Conservation (phyloP, 2,888 invertebrate genomes). For the Hirudinaria manillensis region DNA sequence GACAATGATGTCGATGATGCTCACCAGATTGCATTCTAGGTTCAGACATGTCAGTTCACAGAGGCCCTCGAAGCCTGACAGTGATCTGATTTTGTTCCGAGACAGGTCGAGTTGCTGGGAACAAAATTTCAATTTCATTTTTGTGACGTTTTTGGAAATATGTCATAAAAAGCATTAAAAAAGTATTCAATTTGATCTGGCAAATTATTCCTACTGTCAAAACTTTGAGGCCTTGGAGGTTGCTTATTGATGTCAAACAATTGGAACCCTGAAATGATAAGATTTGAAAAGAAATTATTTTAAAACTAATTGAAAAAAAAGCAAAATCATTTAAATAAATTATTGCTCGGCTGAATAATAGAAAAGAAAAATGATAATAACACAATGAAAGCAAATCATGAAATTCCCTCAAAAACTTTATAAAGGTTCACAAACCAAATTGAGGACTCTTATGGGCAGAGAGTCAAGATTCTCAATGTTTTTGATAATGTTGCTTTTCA, state of each 20-base stretch:
- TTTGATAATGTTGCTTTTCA: conserved; percentile 8
- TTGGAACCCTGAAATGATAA: no score
- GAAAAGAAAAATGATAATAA: no score
- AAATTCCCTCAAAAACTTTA: no score
- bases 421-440: not conserved
- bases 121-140: not conserved
- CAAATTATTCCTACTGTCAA: not conserved
- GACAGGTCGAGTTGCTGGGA: conserved; percentile 11
- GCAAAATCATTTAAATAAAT: no score
- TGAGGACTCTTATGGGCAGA: conserved; percentile 5
- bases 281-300: no score
- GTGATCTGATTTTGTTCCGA: not conserved
- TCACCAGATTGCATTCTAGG: conserved; percentile 17
- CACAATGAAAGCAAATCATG: no score
- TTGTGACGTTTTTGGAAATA: not conserved
- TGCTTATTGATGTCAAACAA: no score
- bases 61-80: not conserved
- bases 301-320: no score
- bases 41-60: not conserved
- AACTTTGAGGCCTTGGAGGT: not conserved
- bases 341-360: no score
- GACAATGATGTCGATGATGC: not conserved
- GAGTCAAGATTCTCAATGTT: conserved; percentile 8
- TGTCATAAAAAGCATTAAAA: not conserved
- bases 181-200: not conserved